A percentile compares a stretch with the other conserved stretches of the same genome.
Conservation (phyloP, 2,797 vertebrate species). For the Vultur gryphus region DNA sequence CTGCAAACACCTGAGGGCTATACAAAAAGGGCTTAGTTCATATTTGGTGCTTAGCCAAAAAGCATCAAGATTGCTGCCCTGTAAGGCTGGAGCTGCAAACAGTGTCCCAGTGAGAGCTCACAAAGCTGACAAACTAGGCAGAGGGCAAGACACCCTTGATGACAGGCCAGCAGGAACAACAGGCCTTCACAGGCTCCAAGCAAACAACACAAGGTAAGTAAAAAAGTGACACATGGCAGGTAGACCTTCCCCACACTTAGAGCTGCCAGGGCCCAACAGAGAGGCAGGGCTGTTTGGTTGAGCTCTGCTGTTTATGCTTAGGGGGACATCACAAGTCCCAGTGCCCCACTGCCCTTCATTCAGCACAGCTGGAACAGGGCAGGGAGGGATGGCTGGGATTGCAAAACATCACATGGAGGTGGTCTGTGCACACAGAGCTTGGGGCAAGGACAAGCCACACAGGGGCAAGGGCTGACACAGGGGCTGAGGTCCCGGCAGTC, state of each 20-base stretch:
- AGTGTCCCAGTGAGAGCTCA: not conserved
- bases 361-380: not conserved
- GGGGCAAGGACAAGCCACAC: not conserved
- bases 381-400: not conserved
- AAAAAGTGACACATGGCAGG: fast-evolving
- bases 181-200: not conserved
- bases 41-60: not conserved
- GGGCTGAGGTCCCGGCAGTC: too few species aligned
- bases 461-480: not conserved
- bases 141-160: not conserved
- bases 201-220: not conserved
- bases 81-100: not conserved
- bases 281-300: not conserved
- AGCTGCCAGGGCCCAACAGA: too few species aligned
- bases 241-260: fast-evolving
- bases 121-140: not conserved
- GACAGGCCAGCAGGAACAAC: not conserved
- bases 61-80: not conserved
- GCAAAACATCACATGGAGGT: not conserved
- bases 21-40: not conserved
- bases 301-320: not conserved
- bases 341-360: not conserved
- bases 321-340: not conserved
- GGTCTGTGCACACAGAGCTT: not conserved
- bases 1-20: not conserved